These are phyloP conservation scores for Acronicta alni DNA, from an alignment of 2,888 invertebrate genomes.

Conservation along the genomic window DNA sequence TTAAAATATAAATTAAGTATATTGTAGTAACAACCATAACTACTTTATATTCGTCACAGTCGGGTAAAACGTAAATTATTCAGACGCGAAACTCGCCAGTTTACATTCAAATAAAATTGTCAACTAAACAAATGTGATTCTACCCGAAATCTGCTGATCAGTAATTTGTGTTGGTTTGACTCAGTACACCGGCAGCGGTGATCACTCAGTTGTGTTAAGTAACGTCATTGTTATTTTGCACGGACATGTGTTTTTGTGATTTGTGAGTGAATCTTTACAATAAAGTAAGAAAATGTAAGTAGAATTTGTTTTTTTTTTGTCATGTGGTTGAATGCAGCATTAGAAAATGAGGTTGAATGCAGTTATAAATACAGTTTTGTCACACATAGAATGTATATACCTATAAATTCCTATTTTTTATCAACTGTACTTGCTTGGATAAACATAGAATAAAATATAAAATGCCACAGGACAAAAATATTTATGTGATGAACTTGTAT, in stretches of 20 bases:
- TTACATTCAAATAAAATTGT: conserved; percentile 54
- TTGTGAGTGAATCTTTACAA: conserved; percentile 40
- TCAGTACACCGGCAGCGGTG: conserved; percentile 59
- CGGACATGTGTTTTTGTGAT: conserved; percentile 50
- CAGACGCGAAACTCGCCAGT: conserved; percentile 17
- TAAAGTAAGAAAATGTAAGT: conserved; percentile 46
- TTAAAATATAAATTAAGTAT: too few species aligned
- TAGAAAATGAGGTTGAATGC: too few species aligned
- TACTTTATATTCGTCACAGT: neutral
- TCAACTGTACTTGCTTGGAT: too few species aligned
- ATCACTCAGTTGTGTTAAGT: conserved; percentile 49
- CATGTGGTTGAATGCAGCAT: too few species aligned
- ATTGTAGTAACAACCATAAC: neutral
- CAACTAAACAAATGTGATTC: conserved; percentile 55
- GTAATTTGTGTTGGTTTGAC: conserved; percentile 61
- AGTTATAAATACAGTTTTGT: too few species aligned
- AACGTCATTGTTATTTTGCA: conserved; percentile 25
- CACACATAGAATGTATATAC: too few species aligned
- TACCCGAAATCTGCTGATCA: conserved; percentile 66
- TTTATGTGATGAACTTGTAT: too few species aligned
- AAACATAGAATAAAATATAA: too few species aligned
- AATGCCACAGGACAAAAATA: too few species aligned
- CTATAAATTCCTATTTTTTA: too few species aligned
- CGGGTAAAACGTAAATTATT: conserved; percentile 1
- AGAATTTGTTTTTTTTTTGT: neutral